phyloP scores from a whole-genome alignment of 92 coral and sea anemone genomes.

The Zoanthus sansibaricus region DNA sequence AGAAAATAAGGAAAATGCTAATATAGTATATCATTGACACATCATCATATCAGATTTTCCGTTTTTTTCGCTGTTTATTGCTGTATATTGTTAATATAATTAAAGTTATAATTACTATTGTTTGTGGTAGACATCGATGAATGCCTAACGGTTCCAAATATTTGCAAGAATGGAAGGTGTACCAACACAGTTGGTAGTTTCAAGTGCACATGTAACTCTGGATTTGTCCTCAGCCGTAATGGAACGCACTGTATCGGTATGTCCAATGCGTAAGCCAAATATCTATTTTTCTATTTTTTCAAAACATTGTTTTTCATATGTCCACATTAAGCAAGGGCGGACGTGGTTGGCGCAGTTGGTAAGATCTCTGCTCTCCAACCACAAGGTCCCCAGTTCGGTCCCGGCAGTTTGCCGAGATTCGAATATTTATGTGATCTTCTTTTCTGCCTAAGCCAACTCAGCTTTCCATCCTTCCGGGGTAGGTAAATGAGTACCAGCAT shows the following conservation, averaged over 20 bases:
- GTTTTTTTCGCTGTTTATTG: background rate
- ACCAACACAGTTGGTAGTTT: conserved; percentile 84
- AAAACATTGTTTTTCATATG: too few relatives aligned
- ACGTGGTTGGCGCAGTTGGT: too few relatives aligned
- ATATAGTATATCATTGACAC: background rate
- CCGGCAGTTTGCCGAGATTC: too few relatives aligned
- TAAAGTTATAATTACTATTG: background rate
- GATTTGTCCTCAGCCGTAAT: conserved; percentile 75
- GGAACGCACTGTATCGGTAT: conserved; percentile 84
- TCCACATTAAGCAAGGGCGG: too few relatives aligned
- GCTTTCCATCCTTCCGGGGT: too few relatives aligned
- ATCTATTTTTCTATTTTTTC: too few relatives aligned
- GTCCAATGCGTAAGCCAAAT: background rate
- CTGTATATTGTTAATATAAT: background rate
- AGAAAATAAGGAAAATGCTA: background rate
- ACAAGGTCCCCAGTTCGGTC: too few relatives aligned
- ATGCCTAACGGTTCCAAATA: conserved; percentile 68
- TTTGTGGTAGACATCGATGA: conserved; percentile 76
- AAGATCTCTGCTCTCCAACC: too few relatives aligned
- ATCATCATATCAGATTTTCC: background rate
- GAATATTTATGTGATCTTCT: too few relatives aligned
- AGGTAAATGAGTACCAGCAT: too few relatives aligned
- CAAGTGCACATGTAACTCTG: conserved; percentile 76
- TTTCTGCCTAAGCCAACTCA: too few relatives aligned
- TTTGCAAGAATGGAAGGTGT: conserved; percentile 95